Percentiles rank a stretch among this genome's conserved stretches.
These are phyloP conservation scores for Rhagologus leucostigma DNA, from an alignment of 2,113 vertebrate species.

Conservation along the genomic window DNA sequence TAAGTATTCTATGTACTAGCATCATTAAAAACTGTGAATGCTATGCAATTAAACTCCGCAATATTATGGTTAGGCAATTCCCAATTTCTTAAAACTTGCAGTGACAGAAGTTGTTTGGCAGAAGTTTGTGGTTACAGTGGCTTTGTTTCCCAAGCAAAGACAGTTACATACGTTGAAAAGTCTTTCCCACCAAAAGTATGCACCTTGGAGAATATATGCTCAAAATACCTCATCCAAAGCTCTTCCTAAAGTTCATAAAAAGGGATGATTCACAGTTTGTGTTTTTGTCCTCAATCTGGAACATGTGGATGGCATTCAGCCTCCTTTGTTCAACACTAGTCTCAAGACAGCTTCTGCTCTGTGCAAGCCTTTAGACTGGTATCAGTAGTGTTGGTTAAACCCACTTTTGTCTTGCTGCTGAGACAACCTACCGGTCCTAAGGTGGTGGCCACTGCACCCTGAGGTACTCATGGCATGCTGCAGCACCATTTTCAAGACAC, in stretches of 20 bases:
- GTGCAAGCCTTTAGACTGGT: not conserved
- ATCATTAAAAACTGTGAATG: not conserved
- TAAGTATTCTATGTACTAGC: accelerated
- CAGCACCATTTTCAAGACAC: not conserved
- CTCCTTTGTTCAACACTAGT: not conserved
- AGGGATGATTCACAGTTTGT: not conserved
- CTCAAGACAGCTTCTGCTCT: not conserved
- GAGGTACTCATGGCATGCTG: not conserved
- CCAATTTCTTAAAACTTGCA: not conserved
- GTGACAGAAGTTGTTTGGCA: not conserved
- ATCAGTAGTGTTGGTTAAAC: not conserved
- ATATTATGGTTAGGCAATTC: not conserved
- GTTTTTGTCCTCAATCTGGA: not conserved
- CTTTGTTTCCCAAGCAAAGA: not conserved
- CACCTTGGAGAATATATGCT: not conserved
- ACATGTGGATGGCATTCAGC: not conserved
- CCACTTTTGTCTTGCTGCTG: not conserved
- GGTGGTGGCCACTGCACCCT: accelerated
- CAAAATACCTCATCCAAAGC: not conserved
- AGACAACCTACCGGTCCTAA: not conserved
- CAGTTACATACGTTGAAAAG: not conserved
- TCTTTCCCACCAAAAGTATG: not conserved
- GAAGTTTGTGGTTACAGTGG: not conserved
- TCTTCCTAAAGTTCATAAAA: not conserved
- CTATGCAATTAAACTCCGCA: not conserved